Conservation (phyloP, 2,797 vertebrate genomes). For the Catharus ustulatus region DNA sequence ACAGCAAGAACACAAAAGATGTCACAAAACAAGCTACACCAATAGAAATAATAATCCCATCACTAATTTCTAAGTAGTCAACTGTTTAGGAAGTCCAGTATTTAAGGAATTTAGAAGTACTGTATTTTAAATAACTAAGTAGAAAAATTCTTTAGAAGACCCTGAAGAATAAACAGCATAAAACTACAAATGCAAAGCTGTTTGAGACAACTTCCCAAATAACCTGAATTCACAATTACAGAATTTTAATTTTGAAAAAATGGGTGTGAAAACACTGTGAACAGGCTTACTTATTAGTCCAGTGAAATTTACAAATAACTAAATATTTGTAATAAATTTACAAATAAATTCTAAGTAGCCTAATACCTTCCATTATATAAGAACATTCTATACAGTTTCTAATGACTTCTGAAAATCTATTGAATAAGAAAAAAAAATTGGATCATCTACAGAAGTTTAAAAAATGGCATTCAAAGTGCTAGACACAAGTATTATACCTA, state of each 20-base stretch:
- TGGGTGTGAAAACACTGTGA: background rate
- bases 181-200: background rate
- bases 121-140: background rate
- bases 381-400: background rate
- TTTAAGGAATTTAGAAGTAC: background rate
- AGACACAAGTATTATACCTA: background rate
- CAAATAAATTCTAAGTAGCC: background rate
- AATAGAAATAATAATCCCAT: background rate
- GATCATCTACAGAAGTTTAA: background rate
- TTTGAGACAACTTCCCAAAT: background rate
- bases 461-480: background rate
- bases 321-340: no score
- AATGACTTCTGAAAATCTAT: background rate
- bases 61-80: background rate
- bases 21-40: conserved; percentile 15
- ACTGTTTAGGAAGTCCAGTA: background rate
- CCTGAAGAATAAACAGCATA: background rate
- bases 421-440: background rate
- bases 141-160: background rate
- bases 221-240: background rate
- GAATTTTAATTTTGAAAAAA: background rate
- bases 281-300: background rate
- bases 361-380: background rate
- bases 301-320: background rate
- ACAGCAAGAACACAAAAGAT: background rate